phyloP scores from a whole-genome alignment of 1,140 invertebrate genomes.

The Coelopa frigida region DNA sequence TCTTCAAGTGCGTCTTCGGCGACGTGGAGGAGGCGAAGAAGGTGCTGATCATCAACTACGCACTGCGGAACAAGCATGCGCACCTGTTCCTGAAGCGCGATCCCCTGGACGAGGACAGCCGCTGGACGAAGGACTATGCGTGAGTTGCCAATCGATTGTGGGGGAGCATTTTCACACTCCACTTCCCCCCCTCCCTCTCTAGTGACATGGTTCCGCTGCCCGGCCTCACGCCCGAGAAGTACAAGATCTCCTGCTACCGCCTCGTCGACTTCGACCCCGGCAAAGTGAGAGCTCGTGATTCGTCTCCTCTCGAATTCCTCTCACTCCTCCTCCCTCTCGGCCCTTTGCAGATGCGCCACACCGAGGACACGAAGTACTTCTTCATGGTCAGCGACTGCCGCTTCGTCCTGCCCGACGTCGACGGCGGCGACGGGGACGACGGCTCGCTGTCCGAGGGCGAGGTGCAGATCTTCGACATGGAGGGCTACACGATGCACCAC shows the following conservation, averaged over 20 bases:
- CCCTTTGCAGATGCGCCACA: slow-evolving; percentile 60
- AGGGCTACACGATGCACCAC: slow-evolving; percentile 55
- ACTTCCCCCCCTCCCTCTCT: too few relatives aligned
- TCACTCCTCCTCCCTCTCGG: neutral
- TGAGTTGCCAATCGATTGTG: too few relatives aligned
- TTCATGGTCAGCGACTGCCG: slow-evolving; percentile 61
- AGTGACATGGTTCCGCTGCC: slow-evolving; percentile 57
- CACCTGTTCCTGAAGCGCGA: slow-evolving; percentile 61
- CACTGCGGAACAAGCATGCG: slow-evolving; percentile 54
- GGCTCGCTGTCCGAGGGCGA: slow-evolving; percentile 48
- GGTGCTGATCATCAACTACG: slow-evolving; percentile 59
- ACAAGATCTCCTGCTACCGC: slow-evolving; percentile 54
- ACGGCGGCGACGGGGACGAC: slow-evolving; percentile 22
- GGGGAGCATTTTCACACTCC: too few relatives aligned
- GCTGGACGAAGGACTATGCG: slow-evolving; percentile 37
- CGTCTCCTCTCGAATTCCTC: too few relatives aligned
- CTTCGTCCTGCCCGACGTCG: slow-evolving; percentile 50
- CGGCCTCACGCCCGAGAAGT: slow-evolving; percentile 50
- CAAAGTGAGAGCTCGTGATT: slow-evolving; percentile 21
- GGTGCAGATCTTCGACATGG: slow-evolving; percentile 63
- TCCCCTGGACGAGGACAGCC: slow-evolving; percentile 43
- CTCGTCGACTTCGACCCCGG: slow-evolving; percentile 54
- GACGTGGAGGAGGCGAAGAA: slow-evolving; percentile 54
- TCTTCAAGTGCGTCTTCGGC: slow-evolving; percentile 46
- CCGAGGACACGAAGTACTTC: slow-evolving; percentile 58